A percentile compares a stretch with the other conserved stretches of the same genome.
phyloP scores from a whole-genome alignment of 2,113 vertebrate species.

The Apteryx owenii region DNA sequence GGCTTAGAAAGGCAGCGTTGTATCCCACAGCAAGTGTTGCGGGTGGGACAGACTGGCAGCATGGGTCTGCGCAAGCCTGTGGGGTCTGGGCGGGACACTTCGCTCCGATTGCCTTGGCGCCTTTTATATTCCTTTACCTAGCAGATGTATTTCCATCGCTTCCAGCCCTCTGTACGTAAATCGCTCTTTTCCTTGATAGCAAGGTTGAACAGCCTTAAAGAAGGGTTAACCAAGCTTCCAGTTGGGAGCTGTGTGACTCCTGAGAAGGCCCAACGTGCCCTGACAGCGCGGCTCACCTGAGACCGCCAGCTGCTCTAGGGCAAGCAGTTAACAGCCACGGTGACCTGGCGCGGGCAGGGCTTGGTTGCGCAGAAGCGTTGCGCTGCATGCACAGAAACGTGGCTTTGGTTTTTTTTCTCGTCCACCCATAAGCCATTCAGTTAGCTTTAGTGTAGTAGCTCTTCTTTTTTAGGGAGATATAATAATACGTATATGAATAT shows the following conservation, averaged over 20 bases:
- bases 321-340: fast-evolving
- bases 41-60: fast-evolving
- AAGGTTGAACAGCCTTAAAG: background rate
- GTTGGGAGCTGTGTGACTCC: fast-evolving
- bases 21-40: background rate
- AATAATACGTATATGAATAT: background rate
- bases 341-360: background rate
- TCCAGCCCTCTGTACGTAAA: background rate
- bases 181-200: fast-evolving
- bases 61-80: background rate
- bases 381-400: background rate
- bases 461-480: background rate
- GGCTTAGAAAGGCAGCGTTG: background rate
- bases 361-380: background rate
- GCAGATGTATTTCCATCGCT: background rate
- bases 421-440: background rate
- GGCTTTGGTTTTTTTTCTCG: background rate
- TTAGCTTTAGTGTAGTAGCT: background rate
- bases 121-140: too few species aligned
- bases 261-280: background rate
- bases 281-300: background rate
- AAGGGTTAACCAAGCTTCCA: background rate
- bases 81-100: background rate
- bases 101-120: fast-evolving
- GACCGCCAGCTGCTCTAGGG: fast-evolving